phyloP scores from a whole-genome alignment of 2,797 vertebrate genomes.

The Girardinus metallicus region DNA sequence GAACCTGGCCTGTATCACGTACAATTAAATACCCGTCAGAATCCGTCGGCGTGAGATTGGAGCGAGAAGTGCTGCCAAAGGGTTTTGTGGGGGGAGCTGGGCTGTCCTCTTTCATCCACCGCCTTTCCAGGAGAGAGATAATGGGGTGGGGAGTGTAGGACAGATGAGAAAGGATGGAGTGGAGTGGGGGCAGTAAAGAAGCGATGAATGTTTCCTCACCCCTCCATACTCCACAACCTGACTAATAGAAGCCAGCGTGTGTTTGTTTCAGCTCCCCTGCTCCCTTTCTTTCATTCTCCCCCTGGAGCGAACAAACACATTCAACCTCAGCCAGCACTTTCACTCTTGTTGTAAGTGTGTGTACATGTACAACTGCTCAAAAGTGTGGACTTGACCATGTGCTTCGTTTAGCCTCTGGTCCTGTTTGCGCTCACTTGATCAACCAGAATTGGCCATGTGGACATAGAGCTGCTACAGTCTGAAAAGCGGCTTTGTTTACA shows the following conservation, averaged over 20 bases:
- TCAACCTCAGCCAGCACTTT: conserved; percentile 68
- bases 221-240: conserved; percentile 69
- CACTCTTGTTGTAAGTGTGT: conserved; percentile 37
- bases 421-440: conserved; percentile 57
- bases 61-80: conserved; percentile 66
- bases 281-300: conserved; percentile 71
- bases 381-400: conserved; percentile 67
- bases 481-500: conserved; percentile 51
- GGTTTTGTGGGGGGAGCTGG: conserved; percentile 23
- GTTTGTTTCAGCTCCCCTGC: conserved; percentile 80
- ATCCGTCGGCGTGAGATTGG: conserved; percentile 70
- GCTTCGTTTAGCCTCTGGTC: conserved; percentile 60
- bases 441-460: conserved; percentile 40
- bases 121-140: conserved; percentile 80
- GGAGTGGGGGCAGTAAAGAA: conserved; percentile 30
- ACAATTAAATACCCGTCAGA: conserved; percentile 82
- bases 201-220: conserved; percentile 70
- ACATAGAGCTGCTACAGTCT: conserved; percentile 31
- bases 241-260: conserved; percentile 84
- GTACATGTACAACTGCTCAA: conserved; percentile 36
- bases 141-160: conserved; percentile 69
- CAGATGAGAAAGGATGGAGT: conserved; percentile 39
- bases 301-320: conserved; percentile 72
- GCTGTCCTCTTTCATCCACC: conserved; percentile 76
- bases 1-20: conserved; percentile 76